Evolutionary conservation across 2,797 vertebrate species (phyloP).

Genomic region (Eurystomus glaucurus): DNA sequence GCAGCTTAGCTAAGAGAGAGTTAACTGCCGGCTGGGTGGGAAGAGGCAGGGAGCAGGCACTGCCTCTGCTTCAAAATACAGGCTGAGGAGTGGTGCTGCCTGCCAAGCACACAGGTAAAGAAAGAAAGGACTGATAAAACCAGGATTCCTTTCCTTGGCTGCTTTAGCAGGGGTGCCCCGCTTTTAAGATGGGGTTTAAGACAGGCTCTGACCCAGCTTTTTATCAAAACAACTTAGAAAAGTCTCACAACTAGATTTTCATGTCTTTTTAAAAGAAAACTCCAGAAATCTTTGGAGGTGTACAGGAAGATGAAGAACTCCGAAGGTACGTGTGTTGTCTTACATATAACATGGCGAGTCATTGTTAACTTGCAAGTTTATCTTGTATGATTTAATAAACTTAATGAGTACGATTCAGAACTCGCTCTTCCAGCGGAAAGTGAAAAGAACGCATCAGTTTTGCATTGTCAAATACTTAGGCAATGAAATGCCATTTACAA

Average conservation of each 20-base stretch:
- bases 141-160: not conserved
- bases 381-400: not conserved
- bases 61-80: not conserved
- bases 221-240: not conserved
- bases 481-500: not conserved
- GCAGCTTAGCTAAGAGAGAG: not conserved
- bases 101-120: not conserved
- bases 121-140: not conserved
- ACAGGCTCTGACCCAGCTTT: not conserved
- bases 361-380: not conserved
- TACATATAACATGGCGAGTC: not conserved
- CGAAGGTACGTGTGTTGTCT: constrained; percentile 84
- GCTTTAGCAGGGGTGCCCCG: not conserved
- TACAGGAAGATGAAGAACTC: constrained; percentile 90
- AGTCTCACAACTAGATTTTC: not conserved
- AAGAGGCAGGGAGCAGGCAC: not conserved
- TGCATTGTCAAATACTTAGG: not conserved
- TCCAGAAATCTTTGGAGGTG: constrained; percentile 82
- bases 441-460: not conserved
- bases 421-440: not conserved
- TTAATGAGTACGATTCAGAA: not conserved
- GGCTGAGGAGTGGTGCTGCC: not conserved
- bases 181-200: not conserved
- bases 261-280: constrained; percentile 70
- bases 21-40: not conserved